These are phyloP conservation scores for Mythimna albipuncta DNA, from an alignment of 2,888 invertebrate species.

Conservation along the genomic window DNA sequence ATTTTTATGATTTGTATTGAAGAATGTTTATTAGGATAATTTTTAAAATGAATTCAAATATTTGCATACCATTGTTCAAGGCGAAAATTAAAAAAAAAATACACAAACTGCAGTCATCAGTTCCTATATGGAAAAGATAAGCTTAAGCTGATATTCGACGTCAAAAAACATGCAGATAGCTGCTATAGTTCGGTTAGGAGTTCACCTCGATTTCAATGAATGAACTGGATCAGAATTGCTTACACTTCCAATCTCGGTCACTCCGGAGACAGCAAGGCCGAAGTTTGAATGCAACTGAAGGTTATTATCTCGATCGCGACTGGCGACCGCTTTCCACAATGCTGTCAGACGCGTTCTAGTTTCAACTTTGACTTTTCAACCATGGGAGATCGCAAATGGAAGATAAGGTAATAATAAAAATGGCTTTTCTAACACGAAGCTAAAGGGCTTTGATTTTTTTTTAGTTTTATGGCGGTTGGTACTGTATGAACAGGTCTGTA, in stretches of 20 bases:
- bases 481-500: neutral
- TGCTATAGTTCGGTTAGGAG: neutral
- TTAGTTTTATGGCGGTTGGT: neutral
- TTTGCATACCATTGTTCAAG: no score
- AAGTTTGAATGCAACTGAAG: slow-evolving; percentile 14
- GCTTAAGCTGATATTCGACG: neutral
- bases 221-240: slow-evolving; percentile 27
- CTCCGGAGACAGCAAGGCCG: neutral
- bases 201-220: slow-evolving; percentile 18
- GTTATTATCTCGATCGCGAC: slow-evolving; percentile 15
- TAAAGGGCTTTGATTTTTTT: neutral
- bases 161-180: no score
- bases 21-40: no score
- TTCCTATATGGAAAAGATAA: neutral
- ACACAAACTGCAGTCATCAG: no score
- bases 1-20: no score
- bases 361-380: slow-evolving; percentile 26
- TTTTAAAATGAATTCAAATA: no score
- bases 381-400: neutral
- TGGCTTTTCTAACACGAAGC: neutral
- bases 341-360: slow-evolving; percentile 15
- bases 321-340: neutral
- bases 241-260: slow-evolving; percentile 18
- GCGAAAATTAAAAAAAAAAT: no score
- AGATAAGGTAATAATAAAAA: slow-evolving; percentile 2